These are phyloP conservation scores for Cephus spinipes DNA, from an alignment of 2,888 invertebrate species.

Conservation along the genomic window DNA sequence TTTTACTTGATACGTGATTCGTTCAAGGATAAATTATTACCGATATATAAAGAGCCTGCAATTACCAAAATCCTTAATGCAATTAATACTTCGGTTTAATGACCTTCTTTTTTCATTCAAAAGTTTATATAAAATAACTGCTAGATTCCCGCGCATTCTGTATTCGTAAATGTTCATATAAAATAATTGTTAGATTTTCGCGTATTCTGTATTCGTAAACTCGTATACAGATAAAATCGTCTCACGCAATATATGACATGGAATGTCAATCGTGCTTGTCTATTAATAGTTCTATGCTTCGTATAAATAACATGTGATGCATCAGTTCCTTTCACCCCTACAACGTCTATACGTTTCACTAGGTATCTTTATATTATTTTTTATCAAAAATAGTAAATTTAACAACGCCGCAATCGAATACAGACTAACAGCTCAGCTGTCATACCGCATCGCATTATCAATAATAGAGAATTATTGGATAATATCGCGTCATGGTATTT, in stretches of 20 bases:
- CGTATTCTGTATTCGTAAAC: too few species aligned
- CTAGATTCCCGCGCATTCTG: not conserved
- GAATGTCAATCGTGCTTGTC: not conserved
- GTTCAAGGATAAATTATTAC: not conserved
- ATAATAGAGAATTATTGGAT: not conserved
- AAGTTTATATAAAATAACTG: not conserved
- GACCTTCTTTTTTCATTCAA: not conserved
- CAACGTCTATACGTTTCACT: not conserved
- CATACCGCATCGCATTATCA: not conserved
- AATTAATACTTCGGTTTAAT: not conserved
- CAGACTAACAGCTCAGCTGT: not conserved
- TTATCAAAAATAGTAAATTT: not conserved
- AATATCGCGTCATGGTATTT: not conserved
- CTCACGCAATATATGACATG: not conserved
- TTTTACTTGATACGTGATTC: not conserved
- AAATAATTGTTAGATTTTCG: not conserved
- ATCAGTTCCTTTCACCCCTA: not conserved
- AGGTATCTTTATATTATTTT: not conserved
- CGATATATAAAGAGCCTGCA: not conserved
- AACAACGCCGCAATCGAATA: not conserved
- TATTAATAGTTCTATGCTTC: not conserved
- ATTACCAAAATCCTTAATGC: not conserved
- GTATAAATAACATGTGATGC: not conserved
- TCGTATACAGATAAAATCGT: not conserved
- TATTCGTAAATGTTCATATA: not conserved